Base-by-base conservation (phyloP, 2,797 vertebrate species). In the Cichlasoma orientale region DNA sequence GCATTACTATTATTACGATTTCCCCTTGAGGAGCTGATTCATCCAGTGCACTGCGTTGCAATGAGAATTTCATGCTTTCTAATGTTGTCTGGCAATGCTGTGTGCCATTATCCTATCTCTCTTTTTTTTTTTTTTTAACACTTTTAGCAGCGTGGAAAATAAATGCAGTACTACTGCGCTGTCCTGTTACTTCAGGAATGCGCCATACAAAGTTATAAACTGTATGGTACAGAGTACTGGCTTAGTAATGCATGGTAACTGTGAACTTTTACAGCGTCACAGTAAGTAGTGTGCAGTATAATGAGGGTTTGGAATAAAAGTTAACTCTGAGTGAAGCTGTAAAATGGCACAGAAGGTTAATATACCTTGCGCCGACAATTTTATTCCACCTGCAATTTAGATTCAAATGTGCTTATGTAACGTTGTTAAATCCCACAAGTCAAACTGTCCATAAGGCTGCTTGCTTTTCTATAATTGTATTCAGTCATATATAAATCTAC, bases 371-470 rank as follows among this genome's bases (percentile, higher is more conserved):
- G 31, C 58, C 25, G 21, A 19, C 75, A 59, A 36, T 79, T 84
- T 85, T 70, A 80, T 88, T 77, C 36, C 13, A 44, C 66, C 70
- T 72, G 77, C 75, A 84, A 78, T 87, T 88, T 88, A 56, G n/a
- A 87, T 88, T 78, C 31, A 75, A 74, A 87, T 87, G 61, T 72
- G 77, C 63, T 85, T 89, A 82, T 81, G 63, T 70, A 88, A 83
- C 25, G 1, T 47, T 76, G 72, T 82, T 84, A 58, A 70, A 73
- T 80, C 53, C 72, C 55, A 73, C 36, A 80, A 18, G 11, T 70
- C 41, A 70, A 25, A 50, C 36, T 66, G 44, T 29, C 38, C 31
- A 56, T 61, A 38, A 19, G 23, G 52, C 36, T 70, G 16, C 58
- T 58, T 70, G 57, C 72, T 54, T 55, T 56, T 31, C 12, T 69